Evolutionary conservation across 1,140 invertebrate genomes (phyloP).

Genomic region (Periplaneta americana): DNA sequence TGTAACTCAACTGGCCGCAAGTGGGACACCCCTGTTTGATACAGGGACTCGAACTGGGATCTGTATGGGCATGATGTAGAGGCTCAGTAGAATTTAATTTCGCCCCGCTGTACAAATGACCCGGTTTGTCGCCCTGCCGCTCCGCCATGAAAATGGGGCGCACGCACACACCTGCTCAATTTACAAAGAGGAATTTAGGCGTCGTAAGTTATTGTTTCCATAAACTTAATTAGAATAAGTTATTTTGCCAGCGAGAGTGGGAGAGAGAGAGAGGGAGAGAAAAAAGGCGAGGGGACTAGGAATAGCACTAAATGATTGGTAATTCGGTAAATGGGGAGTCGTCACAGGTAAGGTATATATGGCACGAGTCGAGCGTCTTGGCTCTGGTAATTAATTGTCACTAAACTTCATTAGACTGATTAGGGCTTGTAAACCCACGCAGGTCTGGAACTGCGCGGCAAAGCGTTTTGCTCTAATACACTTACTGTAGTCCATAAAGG

Average conservation of each 20-base stretch:
- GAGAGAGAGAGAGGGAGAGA: no score
- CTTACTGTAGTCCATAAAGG: no score
- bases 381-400: not conserved
- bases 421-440: not conserved
- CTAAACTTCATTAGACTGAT: not conserved
- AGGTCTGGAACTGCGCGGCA: not conserved
- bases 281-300: no score
- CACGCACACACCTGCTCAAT: not conserved
- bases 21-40: no score
- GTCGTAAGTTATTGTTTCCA: not conserved
- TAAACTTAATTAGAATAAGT: not conserved
- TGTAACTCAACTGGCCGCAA: no score
- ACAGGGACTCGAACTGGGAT: not conserved
- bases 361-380: not conserved
- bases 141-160: no score
- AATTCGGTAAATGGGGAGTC: not conserved
- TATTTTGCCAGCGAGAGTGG: not conserved
- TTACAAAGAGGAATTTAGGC: no score
- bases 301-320: no score
- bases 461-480: no score
- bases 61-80: no score
- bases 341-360: not conserved
- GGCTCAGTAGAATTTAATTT: not conserved
- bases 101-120: not conserved
- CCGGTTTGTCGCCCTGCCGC: not conserved